A percentile compares a stretch with the other conserved stretches of the same genome.
Evolutionary conservation across 2,797 vertebrate genomes (phyloP).

Genomic region (Erpetoichthys calabaricus): DNA sequence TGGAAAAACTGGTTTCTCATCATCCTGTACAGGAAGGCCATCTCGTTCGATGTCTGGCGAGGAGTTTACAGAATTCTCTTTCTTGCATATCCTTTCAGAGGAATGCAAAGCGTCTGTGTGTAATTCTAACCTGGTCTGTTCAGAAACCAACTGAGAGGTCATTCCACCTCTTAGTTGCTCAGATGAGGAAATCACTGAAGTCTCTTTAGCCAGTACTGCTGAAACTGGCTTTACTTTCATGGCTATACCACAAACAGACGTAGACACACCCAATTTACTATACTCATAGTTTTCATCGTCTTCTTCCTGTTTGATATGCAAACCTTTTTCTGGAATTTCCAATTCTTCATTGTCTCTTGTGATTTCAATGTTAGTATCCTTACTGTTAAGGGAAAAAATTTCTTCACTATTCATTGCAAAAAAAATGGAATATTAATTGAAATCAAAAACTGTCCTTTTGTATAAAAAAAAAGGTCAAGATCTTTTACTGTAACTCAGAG

Average conservation of each 20-base stretch:
- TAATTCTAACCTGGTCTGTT: constrained; percentile 29
- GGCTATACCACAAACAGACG: constrained; percentile 34
- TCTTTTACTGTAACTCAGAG: constrained; percentile 21
- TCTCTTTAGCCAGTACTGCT: constrained; percentile 54
- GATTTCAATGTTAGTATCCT: constrained; percentile 35
- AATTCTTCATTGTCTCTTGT: constrained; percentile 38
- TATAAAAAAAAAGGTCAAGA: constrained; percentile 24
- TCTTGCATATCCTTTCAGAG: constrained; percentile 21
- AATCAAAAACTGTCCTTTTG: constrained; percentile 29
- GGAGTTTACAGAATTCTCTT: constrained; percentile 25
- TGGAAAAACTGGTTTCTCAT: constrained; percentile 15
- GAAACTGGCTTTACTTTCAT: constrained; percentile 28
- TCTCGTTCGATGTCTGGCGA: constrained; percentile 32
- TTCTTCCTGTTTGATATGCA: constrained; percentile 55
- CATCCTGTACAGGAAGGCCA: constrained; percentile 21
- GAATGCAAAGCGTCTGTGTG: constrained; percentile 16
- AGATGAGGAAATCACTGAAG: constrained; percentile 46
- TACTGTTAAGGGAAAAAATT: constrained; percentile 35
- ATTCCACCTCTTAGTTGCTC: constrained; percentile 23
- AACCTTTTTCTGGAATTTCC: constrained; percentile 52
- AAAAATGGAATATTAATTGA: constrained; percentile 31
- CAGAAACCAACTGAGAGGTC: constrained; percentile 47
- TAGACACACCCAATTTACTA: constrained; percentile 61
- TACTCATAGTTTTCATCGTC: constrained; percentile 38
- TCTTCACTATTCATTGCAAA: constrained; percentile 56